Conservation (phyloP, 53 echinoderm and acorn worm genomes). For the Luidia sarsii region DNA sequence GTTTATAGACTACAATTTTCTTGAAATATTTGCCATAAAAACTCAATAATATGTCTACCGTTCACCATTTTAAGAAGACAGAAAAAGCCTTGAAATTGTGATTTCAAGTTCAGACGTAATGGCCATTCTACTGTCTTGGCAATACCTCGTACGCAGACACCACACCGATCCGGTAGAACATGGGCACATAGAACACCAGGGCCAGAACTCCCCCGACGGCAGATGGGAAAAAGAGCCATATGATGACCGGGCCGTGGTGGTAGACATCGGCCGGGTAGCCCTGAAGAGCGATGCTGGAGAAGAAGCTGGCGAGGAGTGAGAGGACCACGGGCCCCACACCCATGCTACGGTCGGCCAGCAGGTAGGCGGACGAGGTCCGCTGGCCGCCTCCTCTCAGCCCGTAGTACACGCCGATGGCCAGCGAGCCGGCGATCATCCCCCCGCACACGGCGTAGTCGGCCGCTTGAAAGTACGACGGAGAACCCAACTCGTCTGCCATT, state of each 20-base stretch:
- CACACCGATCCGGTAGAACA: constrained; percentile 36
- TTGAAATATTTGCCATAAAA: no score
- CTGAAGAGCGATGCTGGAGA: constrained; percentile 30
- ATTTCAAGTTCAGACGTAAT: no score
- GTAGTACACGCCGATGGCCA: constrained; percentile 34
- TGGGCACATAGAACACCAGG: constrained; percentile 17
- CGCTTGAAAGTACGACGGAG: no score
- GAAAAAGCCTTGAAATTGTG: no score
- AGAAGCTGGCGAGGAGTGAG: constrained; percentile 19
- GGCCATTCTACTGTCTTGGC: no score
- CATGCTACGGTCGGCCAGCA: constrained; percentile 30
- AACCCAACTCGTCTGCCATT: no score
- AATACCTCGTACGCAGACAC: constrained; percentile 39
- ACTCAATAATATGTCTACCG: no score
- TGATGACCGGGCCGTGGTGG: constrained; percentile 18
- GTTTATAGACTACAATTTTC: no score
- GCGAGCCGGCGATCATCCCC: not conserved
- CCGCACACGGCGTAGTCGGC: constrained; percentile 18
- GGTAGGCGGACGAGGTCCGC: constrained; percentile 14
- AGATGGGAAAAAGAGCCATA: constrained; percentile 22
- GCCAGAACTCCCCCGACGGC: not conserved
- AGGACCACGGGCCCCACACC: constrained; percentile 14
- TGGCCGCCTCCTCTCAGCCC: constrained; percentile 35
- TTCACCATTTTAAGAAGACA: no score
- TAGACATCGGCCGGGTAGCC: no score